These are phyloP conservation scores for Creontiades dilutus DNA, from an alignment of 2,888 invertebrate genomes.

Conservation along the genomic window DNA sequence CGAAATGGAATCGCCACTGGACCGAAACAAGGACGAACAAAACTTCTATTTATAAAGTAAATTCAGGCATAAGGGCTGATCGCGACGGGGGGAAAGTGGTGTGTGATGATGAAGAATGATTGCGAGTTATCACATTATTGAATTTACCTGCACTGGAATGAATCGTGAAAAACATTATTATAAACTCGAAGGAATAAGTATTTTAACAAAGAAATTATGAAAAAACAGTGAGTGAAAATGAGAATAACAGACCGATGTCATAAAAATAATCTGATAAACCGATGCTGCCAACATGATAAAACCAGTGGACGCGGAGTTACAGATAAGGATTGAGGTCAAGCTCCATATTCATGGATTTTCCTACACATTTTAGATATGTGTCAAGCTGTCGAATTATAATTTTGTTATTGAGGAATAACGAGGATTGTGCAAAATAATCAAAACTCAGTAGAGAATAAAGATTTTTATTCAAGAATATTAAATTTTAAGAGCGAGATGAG, in stretches of 20 bases:
- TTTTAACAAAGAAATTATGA: constrained; percentile 17
- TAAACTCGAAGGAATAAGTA: background rate
- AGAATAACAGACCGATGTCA: constrained; percentile 48
- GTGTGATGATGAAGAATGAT: background rate
- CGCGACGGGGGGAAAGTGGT: background rate
- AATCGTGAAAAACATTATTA: background rate
- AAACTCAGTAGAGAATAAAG: too few species aligned
- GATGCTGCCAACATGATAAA: constrained; percentile 35
- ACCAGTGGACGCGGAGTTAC: too few species aligned
- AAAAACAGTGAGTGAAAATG: constrained; percentile 14
- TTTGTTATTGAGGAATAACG: too few species aligned
- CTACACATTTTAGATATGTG: too few species aligned
- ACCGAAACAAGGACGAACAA: constrained; percentile 42
- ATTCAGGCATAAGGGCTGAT: background rate
- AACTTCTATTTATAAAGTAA: constrained; percentile 43
- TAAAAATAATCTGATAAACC: constrained; percentile 57
- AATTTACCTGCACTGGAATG: constrained; percentile 1
- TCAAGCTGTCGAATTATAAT: too few species aligned
- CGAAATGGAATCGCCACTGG: background rate
- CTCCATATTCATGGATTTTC: too few species aligned
- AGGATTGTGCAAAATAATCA: too few species aligned
- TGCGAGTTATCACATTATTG: background rate
- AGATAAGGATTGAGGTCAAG: too few species aligned
- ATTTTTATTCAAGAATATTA: too few species aligned
- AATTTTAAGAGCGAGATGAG: too few species aligned